Evolutionary conservation across 1,140 invertebrate genomes (phyloP).

Genomic region (Dinothrombium tinctorium): DNA sequence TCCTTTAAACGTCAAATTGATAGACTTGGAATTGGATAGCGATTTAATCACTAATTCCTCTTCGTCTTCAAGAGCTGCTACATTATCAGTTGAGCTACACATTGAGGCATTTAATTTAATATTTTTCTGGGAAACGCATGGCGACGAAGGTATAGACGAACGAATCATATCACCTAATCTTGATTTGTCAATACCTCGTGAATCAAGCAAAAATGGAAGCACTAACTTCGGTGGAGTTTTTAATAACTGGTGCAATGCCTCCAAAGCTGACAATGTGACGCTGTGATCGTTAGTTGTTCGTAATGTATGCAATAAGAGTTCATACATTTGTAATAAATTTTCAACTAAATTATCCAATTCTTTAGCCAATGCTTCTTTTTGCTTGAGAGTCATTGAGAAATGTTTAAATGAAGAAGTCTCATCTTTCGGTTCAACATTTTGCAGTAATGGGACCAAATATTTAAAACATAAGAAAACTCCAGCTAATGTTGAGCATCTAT

Average conservation of each 20-base stretch:
- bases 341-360: slow-evolving; percentile 4
- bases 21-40: neutral
- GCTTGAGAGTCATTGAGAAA: slow-evolving; percentile 8
- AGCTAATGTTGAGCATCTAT: neutral
- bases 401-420: neutral
- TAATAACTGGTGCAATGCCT: slow-evolving; percentile 47
- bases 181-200: slow-evolving; percentile 26
- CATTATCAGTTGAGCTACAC: neutral
- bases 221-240: slow-evolving; percentile 35
- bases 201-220: slow-evolving; percentile 29
- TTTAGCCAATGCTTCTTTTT: slow-evolving; percentile 22
- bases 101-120: neutral
- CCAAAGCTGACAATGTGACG: slow-evolving; percentile 43
- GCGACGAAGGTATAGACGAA: slow-evolving; percentile 1
- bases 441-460: slow-evolving; percentile 1
- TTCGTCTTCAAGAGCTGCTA: neutral
- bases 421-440: neutral
- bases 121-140: neutral
- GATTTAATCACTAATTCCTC: slow-evolving; percentile 1
- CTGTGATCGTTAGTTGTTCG: slow-evolving; percentile 22
- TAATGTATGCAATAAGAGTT: slow-evolving; percentile 46
- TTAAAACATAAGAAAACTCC: slow-evolving; percentile 8
- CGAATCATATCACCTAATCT: neutral
- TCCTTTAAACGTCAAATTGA: no score
- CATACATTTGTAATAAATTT: slow-evolving; percentile 37